Percentiles rank a stretch among this genome's conserved stretches.
These are phyloP conservation scores for Rhinopomastus cyanomelas DNA, from an alignment of 2,113 vertebrate genomes.

Conservation along the genomic window DNA sequence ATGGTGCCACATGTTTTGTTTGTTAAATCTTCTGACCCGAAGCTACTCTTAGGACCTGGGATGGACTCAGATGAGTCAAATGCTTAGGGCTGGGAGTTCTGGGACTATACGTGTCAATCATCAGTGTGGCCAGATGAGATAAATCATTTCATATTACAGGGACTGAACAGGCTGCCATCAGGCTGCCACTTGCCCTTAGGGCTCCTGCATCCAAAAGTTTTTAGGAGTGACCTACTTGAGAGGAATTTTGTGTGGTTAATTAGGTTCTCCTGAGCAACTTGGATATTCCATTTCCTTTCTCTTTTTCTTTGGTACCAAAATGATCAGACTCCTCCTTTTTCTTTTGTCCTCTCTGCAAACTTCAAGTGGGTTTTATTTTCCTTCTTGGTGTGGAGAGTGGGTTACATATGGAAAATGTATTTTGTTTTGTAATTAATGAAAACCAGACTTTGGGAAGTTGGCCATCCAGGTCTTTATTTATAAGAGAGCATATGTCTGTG, in stretches of 20 bases:
- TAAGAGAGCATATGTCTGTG: slow-evolving; percentile 76
- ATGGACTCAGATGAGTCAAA: not conserved
- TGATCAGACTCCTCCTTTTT: slow-evolving; percentile 45
- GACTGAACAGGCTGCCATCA: slow-evolving; percentile 28
- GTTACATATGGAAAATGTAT: slow-evolving; percentile 78
- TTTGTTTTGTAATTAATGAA: slow-evolving; percentile 78
- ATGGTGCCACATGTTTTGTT: not conserved
- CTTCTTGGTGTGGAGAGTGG: slow-evolving; percentile 37
- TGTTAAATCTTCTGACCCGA: not conserved
- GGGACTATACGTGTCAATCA: not conserved
- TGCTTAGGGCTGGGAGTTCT: not conserved
- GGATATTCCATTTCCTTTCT: slow-evolving; percentile 52
- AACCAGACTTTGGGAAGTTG: slow-evolving; percentile 73
- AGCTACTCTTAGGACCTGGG: not conserved
- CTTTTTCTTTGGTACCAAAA: slow-evolving; percentile 46
- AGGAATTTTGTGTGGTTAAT: slow-evolving; percentile 30
- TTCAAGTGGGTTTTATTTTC: slow-evolving; percentile 60
- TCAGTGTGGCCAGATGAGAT: not conserved
- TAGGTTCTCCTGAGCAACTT: slow-evolving; percentile 5
- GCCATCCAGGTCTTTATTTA: slow-evolving; percentile 77
- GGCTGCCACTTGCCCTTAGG: not conserved
- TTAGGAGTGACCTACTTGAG: slow-evolving; percentile 19
- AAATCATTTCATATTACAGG: not conserved
- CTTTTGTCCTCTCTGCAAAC: slow-evolving; percentile 66
- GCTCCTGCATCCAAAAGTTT: not conserved